These are phyloP conservation scores for Himalopsyche tibetana DNA, from an alignment of 2,888 invertebrate species.

Conservation along the genomic window DNA sequence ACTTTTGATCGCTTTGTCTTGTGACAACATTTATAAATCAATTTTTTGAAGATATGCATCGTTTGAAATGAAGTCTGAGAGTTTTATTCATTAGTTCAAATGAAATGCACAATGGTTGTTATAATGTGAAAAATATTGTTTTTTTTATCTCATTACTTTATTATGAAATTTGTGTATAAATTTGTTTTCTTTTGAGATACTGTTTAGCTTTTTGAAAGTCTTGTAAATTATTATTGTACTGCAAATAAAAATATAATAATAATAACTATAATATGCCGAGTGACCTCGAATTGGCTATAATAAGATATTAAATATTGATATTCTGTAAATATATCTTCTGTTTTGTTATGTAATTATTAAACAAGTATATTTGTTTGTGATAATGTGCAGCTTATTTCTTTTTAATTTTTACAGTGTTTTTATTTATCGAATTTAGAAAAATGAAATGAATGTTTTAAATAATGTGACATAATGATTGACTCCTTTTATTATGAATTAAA, in stretches of 20 bases:
- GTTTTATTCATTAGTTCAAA: constrained; percentile 19
- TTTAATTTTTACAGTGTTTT: background rate
- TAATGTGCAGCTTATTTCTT: constrained; percentile 29
- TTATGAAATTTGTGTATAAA: constrained; percentile 7
- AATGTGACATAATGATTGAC: constrained; percentile 16
- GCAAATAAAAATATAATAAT: constrained; percentile 26
- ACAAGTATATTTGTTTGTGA: constrained; percentile 23
- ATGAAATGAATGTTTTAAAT: constrained; percentile 16
- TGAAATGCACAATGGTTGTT: constrained; percentile 34
- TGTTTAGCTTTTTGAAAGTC: constrained; percentile 30
- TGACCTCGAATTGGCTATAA: constrained; percentile 26
- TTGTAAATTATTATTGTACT: constrained; percentile 30
- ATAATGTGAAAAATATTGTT: constrained; percentile 11
- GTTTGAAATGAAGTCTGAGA: background rate
- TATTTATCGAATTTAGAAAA: constrained; percentile 20
- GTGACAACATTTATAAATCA: too few relatives aligned
- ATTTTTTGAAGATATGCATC: background rate
- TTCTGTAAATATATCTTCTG: constrained; percentile 10
- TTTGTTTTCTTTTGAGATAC: constrained; percentile 10
- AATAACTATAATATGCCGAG: background rate
- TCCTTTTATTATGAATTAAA: constrained; percentile 30
- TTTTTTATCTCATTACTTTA: background rate
- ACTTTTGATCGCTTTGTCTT: too few relatives aligned
- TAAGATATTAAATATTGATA: constrained; percentile 19
- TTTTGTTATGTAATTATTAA: constrained; percentile 23